phyloP scores from a whole-genome alignment of 35 echinoderm and acorn worm species.

The Nesometra sesokonis region DNA sequence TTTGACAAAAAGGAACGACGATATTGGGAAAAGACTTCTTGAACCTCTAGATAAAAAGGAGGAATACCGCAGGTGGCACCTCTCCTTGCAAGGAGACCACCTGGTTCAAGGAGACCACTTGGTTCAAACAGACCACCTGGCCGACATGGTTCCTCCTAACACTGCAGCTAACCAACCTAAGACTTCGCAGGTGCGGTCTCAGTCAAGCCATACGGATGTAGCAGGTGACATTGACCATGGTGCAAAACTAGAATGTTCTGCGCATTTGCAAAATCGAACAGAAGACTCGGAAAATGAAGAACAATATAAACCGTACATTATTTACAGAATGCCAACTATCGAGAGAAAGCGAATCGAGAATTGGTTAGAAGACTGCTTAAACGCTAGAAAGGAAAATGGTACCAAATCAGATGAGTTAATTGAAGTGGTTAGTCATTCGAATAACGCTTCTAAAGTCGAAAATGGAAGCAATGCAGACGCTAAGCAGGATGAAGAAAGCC shows the following conservation, averaged over 20 bases:
- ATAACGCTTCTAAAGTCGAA: neutral
- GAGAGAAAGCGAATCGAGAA: neutral
- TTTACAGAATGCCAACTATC: neutral
- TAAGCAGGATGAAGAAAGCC: neutral
- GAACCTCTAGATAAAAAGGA: neutral
- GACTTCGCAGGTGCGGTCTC: too few relatives aligned
- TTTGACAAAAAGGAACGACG: neutral
- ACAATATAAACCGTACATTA: neutral
- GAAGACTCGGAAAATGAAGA: neutral
- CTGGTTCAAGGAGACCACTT: too few relatives aligned
- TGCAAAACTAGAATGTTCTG: neutral
- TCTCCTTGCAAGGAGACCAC: neutral
- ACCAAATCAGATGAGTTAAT: neutral
- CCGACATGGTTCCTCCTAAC: neutral
- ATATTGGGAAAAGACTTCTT: neutral
- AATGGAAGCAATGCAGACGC: neutral
- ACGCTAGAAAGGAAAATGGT: neutral
- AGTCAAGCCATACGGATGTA: too few relatives aligned
- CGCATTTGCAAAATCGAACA: neutral
- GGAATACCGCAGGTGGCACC: neutral
- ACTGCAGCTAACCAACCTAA: neutral
- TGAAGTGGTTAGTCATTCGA: neutral
- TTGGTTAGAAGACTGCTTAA: neutral
- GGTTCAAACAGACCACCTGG: neutral
- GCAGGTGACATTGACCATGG: neutral